These are phyloP conservation scores for Laticauda laticaudata DNA, from an alignment of 2,113 vertebrate genomes.

Conservation along the genomic window DNA sequence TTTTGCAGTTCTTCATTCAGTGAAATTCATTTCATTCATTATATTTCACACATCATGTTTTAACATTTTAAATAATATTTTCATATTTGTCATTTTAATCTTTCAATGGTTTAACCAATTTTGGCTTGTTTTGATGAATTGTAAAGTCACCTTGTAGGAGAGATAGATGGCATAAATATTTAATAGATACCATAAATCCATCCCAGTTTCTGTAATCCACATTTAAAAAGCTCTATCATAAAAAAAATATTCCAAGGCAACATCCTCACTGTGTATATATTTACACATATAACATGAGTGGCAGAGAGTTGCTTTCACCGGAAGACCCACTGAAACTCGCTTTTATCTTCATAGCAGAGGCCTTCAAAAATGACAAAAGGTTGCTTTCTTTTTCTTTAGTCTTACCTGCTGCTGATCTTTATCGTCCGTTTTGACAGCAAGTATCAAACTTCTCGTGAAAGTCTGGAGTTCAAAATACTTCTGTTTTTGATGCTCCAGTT, in stretches of 20 bases:
- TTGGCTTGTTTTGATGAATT: not conserved
- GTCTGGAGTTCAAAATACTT: constrained; percentile 87
- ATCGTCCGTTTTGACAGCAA: constrained; percentile 86
- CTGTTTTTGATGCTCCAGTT: constrained; percentile 92
- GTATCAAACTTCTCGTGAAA: constrained; percentile 88
- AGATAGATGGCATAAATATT: not conserved
- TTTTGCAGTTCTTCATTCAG: not conserved
- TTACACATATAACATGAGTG: not conserved
- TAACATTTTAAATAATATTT: not conserved
- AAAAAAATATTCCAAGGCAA: not conserved
- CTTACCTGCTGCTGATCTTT: constrained; percentile 90
- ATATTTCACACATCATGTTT: not conserved
- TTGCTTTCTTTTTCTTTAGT: not conserved
- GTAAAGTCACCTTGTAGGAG: not conserved
- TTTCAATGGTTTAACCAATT: not conserved
- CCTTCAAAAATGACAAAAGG: constrained; percentile 2
- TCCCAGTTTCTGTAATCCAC: not conserved
- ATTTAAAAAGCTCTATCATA: not conserved
- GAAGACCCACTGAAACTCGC: too few species aligned
- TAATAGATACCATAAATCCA: not conserved
- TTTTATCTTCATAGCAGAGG: not conserved
- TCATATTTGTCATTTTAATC: not conserved
- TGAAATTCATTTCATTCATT: not conserved
- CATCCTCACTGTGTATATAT: not conserved
- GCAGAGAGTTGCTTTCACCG: not conserved